A percentile compares a stretch with the other conserved stretches of the same genome.
phyloP scores from a whole-genome alignment of 2,113 vertebrate genomes.

The Narcine bancroftii region DNA sequence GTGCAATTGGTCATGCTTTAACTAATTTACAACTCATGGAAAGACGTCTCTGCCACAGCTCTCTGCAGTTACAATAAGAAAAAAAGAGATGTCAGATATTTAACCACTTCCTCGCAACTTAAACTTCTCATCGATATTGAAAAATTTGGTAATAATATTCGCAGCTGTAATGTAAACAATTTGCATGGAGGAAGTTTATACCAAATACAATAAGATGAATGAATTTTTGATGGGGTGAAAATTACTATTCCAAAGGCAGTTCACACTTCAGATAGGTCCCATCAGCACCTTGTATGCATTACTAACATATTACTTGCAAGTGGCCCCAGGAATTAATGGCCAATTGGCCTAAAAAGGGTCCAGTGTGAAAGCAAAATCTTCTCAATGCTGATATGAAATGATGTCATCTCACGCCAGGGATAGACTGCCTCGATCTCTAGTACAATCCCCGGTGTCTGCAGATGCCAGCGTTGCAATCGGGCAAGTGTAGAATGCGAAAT shows the following conservation, averaged over 20 bases:
- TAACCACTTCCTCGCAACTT: neutral
- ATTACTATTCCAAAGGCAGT: neutral
- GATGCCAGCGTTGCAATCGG: too few species aligned
- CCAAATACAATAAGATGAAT: neutral
- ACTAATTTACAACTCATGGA: neutral
- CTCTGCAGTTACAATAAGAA: neutral
- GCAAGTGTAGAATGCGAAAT: too few species aligned
- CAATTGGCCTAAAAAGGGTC: too few species aligned
- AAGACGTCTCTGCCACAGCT: neutral
- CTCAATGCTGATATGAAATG: too few species aligned
- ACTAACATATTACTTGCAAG: too few species aligned
- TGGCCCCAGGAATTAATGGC: too few species aligned
- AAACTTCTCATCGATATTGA: neutral
- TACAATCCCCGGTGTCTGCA: too few species aligned
- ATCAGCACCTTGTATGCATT: neutral
- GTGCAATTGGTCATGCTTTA: neutral
- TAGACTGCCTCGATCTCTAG: too few species aligned
- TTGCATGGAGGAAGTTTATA: neutral
- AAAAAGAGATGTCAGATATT: neutral
- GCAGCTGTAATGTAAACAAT: neutral
- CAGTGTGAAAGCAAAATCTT: too few species aligned
- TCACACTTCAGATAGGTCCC: neutral
- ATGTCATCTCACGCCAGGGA: too few species aligned
- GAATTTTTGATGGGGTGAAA: neutral
- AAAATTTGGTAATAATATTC: neutral